A percentile compares a stretch with the other conserved stretches of the same genome.
Conservation (phyloP, 2,888 invertebrate genomes). For the Tetragonula carbonaria region DNA sequence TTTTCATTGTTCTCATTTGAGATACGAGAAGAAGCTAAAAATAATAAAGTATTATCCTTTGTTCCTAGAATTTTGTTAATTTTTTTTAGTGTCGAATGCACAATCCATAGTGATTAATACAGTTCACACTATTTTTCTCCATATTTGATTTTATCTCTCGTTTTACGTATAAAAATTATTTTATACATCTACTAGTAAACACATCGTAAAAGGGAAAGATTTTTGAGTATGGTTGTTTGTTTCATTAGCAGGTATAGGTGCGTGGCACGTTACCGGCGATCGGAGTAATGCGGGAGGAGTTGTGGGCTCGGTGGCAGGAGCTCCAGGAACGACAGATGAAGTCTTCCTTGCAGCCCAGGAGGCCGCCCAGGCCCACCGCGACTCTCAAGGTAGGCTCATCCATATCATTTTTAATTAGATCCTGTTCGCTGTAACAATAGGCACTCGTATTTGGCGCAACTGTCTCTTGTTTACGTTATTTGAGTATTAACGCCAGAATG, state of each 20-base stretch:
- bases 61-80: slow-evolving; percentile 35
- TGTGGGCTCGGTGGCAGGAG: slow-evolving; percentile 79
- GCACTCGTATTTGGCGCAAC: slow-evolving; percentile 69
- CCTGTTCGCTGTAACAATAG: slow-evolving; percentile 80
- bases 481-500: no score
- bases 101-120: not conserved
- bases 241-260: slow-evolving; percentile 88
- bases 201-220: not conserved
- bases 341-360: slow-evolving; percentile 93
- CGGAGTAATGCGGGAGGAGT: slow-evolving; percentile 87
- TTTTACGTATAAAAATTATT: not conserved
- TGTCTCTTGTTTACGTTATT: not conserved
- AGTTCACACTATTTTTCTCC: not conserved
- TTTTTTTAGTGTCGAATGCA: not conserved
- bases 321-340: slow-evolving; percentile 87
- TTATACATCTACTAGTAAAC: slow-evolving; percentile 25
- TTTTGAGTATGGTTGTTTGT: slow-evolving; percentile 57
- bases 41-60: slow-evolving; percentile 58
- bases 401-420: slow-evolving; percentile 80
- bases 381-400: slow-evolving; percentile 95
- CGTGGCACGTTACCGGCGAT: slow-evolving; percentile 93
- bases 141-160: not conserved
- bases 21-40: slow-evolving; percentile 38
- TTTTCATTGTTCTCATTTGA: slow-evolving; percentile 43
- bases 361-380: slow-evolving; percentile 91